These are phyloP conservation scores for Seriola aureovittata DNA, from an alignment of 2,113 vertebrate genomes.

Conservation along the genomic window DNA sequence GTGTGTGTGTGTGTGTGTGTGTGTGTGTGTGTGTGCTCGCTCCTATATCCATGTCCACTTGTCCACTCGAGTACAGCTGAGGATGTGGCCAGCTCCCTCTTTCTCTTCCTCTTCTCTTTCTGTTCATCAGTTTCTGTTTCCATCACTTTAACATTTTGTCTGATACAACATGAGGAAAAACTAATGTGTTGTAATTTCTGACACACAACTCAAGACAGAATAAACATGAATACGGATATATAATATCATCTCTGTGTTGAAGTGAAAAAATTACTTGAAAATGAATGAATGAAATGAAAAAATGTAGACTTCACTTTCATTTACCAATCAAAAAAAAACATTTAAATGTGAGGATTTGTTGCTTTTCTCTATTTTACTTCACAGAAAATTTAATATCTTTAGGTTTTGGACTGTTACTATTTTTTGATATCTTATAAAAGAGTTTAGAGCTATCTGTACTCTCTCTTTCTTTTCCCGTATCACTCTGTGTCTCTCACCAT, in stretches of 20 bases:
- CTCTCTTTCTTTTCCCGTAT: not conserved
- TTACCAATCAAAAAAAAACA: not conserved
- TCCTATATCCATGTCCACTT: conserved; percentile 43
- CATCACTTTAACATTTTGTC: not conserved
- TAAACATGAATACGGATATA: not conserved
- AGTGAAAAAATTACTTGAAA: not conserved
- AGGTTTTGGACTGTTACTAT: too few species aligned
- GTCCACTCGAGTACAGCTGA: conserved; percentile 52
- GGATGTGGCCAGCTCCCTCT: conserved; percentile 50
- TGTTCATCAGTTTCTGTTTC: not conserved
- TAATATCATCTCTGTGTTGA: not conserved
- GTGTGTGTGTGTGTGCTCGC: conserved; percentile 28
- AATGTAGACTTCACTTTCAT: not conserved
- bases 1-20: conserved; percentile 40
- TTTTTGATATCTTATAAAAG: not conserved
- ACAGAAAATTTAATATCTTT: not conserved
- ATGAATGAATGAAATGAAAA: not conserved
- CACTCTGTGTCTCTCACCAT: conserved; percentile 51
- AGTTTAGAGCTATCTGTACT: not conserved
- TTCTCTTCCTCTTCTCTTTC: conserved; percentile 20
- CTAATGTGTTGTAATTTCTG: not conserved
- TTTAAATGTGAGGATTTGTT: not conserved
- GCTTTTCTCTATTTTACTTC: not conserved
- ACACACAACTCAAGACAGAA: not conserved
- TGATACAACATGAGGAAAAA: not conserved